Percentiles rank a stretch among this genome's conserved stretches.
Conservation (phyloP, 2,113 vertebrate species). For the Indicator maculatus region DNA sequence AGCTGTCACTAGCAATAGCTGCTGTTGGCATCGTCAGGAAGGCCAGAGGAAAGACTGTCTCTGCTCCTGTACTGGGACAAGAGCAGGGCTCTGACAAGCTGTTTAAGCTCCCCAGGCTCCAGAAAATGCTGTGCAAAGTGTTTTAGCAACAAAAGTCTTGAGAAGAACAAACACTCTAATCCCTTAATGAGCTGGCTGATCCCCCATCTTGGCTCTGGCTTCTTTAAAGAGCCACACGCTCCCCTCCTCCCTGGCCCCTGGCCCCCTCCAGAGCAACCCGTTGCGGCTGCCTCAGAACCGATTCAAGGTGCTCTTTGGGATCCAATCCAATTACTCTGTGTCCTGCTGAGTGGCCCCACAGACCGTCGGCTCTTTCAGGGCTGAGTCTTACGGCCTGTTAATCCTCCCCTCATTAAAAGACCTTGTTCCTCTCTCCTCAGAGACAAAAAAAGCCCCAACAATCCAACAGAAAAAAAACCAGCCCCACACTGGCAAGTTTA, state of each 20-base stretch:
- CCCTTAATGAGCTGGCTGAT: constrained; percentile 93
- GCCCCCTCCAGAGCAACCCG: constrained; percentile 75
- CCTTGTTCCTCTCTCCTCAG: constrained; percentile 80
- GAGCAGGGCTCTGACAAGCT: constrained; percentile 83
- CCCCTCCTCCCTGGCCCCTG: constrained; percentile 17
- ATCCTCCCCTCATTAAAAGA: constrained; percentile 87
- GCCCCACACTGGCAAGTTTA: constrained; percentile 72
- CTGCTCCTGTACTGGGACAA: constrained; percentile 39
- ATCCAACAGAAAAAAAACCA: neutral
- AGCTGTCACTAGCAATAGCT: neutral
- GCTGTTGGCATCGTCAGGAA: neutral
- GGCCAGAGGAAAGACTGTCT: neutral
- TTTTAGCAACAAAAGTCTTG: constrained; percentile 89
- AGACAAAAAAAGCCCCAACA: constrained; percentile 17
- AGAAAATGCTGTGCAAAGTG: constrained; percentile 89
- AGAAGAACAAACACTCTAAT: constrained; percentile 91
- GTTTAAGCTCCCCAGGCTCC: constrained; percentile 82
- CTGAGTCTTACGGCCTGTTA: constrained; percentile 74
- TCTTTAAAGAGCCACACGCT: constrained; percentile 76
- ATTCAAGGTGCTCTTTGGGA: constrained; percentile 84
- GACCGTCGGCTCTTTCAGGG: constrained; percentile 87
- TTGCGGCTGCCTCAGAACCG: constrained; percentile 78
- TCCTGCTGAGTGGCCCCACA: constrained; percentile 88
- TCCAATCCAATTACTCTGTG: constrained; percentile 89
- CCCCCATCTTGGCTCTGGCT: constrained; percentile 85